These are phyloP conservation scores for Hydrotaea diabolus DNA, from an alignment of 2,888 invertebrate genomes.

Conservation along the genomic window DNA sequence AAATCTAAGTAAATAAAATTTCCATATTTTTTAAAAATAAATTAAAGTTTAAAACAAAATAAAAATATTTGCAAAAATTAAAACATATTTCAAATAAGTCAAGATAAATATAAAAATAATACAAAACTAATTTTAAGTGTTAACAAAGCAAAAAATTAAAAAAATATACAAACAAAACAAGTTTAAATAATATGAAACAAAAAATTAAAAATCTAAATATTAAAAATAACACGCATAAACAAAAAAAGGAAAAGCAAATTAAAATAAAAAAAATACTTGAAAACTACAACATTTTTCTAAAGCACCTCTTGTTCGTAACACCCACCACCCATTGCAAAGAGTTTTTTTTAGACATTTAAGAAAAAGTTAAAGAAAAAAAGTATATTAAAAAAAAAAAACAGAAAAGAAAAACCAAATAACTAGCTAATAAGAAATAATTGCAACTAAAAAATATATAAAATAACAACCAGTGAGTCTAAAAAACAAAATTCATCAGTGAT, in stretches of 20 bases:
- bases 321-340: conserved; percentile 1
- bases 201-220: not conserved
- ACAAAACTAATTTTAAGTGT: not conserved
- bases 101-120: not conserved
- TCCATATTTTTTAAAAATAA: not conserved
- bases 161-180: not conserved
- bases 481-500: too few relatives aligned
- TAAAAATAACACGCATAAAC: not conserved
- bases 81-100: not conserved
- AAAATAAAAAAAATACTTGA: not conserved
- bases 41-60: not conserved
- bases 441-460: too few relatives aligned
- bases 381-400: not conserved
- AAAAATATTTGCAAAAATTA: not conserved
- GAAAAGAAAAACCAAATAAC: too few relatives aligned
- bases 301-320: conserved; percentile 18
- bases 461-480: too few relatives aligned
- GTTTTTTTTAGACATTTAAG: conserved; percentile 10
- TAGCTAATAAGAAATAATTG: too few relatives aligned
- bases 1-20: not conserved
- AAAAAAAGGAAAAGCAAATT: not conserved
- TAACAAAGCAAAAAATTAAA: not conserved
- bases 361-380: not conserved
- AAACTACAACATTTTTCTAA: conserved; percentile 6
- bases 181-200: too few relatives aligned